Conservation (phyloP, 2,797 vertebrate species). For the Hirundo rustica region DNA sequence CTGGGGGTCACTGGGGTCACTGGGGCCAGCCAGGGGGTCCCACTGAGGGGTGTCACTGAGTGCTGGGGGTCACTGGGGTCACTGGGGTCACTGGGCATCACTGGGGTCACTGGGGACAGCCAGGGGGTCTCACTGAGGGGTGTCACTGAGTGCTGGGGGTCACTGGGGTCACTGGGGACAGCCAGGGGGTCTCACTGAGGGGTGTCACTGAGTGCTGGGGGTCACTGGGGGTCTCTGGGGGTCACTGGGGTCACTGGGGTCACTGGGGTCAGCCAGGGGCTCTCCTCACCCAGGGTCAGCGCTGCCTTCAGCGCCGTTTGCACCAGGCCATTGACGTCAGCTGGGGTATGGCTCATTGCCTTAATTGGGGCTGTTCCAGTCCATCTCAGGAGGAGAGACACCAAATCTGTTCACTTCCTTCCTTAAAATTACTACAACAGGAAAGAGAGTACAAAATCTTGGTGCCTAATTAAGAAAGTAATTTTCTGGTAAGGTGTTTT, state of each 20-base stretch:
- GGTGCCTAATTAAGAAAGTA: not conserved
- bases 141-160: no score
- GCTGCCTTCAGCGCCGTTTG: not conserved
- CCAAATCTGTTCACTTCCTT: not conserved
- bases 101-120: no score
- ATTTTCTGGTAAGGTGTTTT: not conserved
- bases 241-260: no score
- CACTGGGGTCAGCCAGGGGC: not conserved
- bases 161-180: no score
- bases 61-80: no score
- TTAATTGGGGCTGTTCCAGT: not conserved
- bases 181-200: no score
- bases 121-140: no score
- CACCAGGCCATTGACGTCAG: rapidly evolving
- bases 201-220: no score
- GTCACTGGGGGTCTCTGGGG: no score
- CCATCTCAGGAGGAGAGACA: not conserved
- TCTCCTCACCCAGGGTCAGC: rapidly evolving
- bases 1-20: no score
- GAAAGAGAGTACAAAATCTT: not conserved
- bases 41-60: no score
- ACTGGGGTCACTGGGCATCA: no score
- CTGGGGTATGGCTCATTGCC: not conserved
- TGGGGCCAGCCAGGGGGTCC: rapidly evolving
- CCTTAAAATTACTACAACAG: not conserved